phyloP scores from a whole-genome alignment of 2,113 vertebrate species.

The Paratilapia polleni region DNA sequence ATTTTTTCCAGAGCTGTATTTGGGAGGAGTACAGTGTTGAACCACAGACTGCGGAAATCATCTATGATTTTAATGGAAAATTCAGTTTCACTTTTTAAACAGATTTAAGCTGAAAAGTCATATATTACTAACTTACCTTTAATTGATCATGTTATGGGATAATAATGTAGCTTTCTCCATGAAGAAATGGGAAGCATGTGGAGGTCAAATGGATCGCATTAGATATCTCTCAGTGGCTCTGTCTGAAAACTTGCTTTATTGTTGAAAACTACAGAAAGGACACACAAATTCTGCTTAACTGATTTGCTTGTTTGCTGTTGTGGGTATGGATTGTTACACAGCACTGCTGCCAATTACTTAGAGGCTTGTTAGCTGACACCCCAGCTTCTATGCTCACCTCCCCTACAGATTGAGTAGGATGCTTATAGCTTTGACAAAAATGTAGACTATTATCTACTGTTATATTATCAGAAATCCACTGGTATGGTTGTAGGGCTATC shows the following conservation, averaged over 20 bases:
- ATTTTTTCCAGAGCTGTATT: too few relatives aligned
- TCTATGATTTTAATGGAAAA: too few relatives aligned
- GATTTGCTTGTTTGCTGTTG: conserved; percentile 59
- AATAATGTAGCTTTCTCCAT: background rate
- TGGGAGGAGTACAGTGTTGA: too few relatives aligned
- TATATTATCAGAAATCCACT: conserved; percentile 50
- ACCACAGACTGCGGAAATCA: too few relatives aligned
- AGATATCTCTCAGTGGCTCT: conserved; percentile 17
- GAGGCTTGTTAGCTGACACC: conserved; percentile 59
- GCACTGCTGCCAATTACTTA: conserved; percentile 64
- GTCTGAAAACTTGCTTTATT: conserved; percentile 45
- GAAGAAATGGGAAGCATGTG: background rate
- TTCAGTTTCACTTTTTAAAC: too few relatives aligned
- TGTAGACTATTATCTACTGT: conserved; percentile 56
- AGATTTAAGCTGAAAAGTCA: background rate
- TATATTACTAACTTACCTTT: background rate
- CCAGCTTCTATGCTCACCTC: conserved; percentile 54
- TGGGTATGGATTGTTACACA: conserved; percentile 58
- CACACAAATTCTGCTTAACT: conserved; percentile 55
- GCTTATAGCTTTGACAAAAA: conserved; percentile 49
- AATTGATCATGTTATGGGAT: background rate
- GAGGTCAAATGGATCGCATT: conserved; percentile 6
- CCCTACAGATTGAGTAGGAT: conserved; percentile 51
- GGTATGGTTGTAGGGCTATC: conserved; percentile 29
- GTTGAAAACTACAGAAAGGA: conserved; percentile 28